Evolutionary conservation across 2,113 vertebrate species (phyloP).

Genomic region (Anoplopoma fimbria): DNA sequence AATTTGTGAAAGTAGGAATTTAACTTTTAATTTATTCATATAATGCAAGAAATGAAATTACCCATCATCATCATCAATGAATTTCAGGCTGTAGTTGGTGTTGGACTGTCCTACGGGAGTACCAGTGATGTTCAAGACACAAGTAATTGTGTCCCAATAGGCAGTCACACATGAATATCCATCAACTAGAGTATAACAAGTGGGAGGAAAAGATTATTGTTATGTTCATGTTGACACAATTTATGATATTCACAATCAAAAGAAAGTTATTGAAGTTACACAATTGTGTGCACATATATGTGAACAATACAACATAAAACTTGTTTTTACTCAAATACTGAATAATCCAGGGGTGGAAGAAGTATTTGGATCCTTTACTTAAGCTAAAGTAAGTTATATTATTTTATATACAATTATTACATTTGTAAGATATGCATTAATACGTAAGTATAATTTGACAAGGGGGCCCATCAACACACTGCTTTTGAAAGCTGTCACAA

Average conservation of each 20-base stretch:
- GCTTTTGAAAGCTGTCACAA: background rate
- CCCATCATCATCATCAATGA: fast-evolving
- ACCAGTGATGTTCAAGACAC: constrained; percentile 53
- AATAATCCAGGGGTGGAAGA: background rate
- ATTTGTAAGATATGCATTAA: too few species aligned
- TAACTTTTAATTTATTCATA: background rate
- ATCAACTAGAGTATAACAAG: constrained; percentile 3
- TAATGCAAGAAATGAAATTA: background rate
- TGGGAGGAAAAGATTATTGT: background rate
- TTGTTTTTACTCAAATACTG: background rate
- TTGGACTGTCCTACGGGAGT: background rate
- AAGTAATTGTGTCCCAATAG: constrained; percentile 45
- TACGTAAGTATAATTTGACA: too few species aligned
- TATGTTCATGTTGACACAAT: background rate
- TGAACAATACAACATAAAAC: background rate
- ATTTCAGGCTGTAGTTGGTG: constrained; percentile 44
- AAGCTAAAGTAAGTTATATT: background rate
- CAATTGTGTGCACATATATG: too few species aligned
- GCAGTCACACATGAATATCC: constrained; percentile 46
- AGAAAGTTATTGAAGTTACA: too few species aligned
- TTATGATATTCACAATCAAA: background rate
- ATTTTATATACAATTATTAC: too few species aligned
- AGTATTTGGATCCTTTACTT: background rate
- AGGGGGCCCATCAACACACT: background rate
- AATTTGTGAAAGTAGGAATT: background rate